Base-by-base conservation (phyloP, 2,888 invertebrate species). In the Corbicula japonica region DNA sequence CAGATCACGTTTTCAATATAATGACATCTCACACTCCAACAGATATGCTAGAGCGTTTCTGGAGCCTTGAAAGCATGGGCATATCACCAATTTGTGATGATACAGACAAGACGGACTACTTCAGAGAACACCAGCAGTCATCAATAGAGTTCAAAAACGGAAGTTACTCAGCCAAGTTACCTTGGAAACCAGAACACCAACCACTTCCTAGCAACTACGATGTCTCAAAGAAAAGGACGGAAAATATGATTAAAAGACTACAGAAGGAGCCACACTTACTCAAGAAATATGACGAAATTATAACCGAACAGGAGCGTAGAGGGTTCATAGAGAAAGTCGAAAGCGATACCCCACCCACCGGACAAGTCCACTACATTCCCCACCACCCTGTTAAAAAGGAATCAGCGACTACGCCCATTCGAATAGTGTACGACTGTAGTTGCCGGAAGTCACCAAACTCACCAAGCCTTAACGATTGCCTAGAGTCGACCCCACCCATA, bases 401-500 rank as follows among this genome's bases (percentile, higher is more conserved):
- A 4, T 79, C 75, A 6, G 15, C 46, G 10, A 82, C 74, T 12
- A 82, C 75, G 18, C 75, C 75, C 10, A 62, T 79, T 15, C 21
- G 26, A 4, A 50, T 50, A 3, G 50, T 50, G 4, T 50, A 50
- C 15, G 26, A 50, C 23, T 50, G 30, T 28, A 82, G 74, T 58
- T 78, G 69, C 41, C 46, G 62, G 2, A 23, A 58, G 28, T 48
- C 56, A 15, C 46, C 10, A 5, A 41, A 74, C 12, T 21, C 21
- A 12, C 68, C 79, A 4, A 79, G 79, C 44, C 63, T 86, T 1
- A 86, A 85, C 56, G 79, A 85, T 15, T 79, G 76, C 48, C 52
- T 84, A 30, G 18, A 26, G 12, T 38, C 44, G 1, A 69, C 71
- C 1, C 76, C 76, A 3, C 73, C 78, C 1, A 15, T 62, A 0